Conservation (phyloP, 2,113 vertebrate species). For the Oenanthe oenanthe region DNA sequence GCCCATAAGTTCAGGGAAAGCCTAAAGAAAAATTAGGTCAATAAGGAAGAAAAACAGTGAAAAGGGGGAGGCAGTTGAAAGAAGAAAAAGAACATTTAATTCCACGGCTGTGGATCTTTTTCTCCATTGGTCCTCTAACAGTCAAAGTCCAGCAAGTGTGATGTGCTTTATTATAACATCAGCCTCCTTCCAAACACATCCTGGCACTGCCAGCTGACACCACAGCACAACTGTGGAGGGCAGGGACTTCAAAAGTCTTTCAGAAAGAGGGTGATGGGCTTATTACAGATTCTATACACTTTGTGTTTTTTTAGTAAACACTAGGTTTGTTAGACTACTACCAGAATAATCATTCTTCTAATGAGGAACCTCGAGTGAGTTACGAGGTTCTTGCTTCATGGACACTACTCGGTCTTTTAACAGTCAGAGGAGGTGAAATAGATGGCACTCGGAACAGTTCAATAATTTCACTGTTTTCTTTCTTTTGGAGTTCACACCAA, state of each 20-base stretch:
- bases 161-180: neutral
- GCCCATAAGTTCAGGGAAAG: conserved; percentile 1
- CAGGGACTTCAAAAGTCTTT: neutral
- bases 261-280: neutral
- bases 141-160: neutral
- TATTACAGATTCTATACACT: neutral
- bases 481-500: conserved; percentile 14
- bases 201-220: neutral
- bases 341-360: neutral
- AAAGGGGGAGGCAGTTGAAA: neutral
- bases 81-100: neutral
- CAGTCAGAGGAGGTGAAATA: neutral
- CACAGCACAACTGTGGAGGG: neutral
- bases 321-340: neutral
- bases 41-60: neutral
- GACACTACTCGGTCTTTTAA: neutral
- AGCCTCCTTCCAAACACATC: neutral
- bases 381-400: neutral
- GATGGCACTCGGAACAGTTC: neutral
- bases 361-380: neutral
- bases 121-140: neutral
- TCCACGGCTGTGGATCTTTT: neutral
- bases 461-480: conserved; percentile 13
- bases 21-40: conserved; percentile 33
- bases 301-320: neutral